phyloP scores from a whole-genome alignment of 2,113 vertebrate genomes.

The Cyprinus carpio region DNA sequence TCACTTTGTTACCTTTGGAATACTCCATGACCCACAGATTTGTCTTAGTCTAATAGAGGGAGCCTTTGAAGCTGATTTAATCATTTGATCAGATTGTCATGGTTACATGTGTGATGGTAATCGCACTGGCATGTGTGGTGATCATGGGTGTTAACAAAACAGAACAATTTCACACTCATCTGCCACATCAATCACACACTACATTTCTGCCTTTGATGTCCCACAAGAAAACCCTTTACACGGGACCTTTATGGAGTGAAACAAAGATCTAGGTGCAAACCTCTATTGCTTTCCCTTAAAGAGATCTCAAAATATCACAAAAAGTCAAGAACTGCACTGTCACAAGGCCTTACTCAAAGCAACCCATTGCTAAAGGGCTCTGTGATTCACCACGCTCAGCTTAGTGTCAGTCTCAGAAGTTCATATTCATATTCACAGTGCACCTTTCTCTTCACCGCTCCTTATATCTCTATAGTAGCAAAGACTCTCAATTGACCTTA shows the following conservation, averaged over 20 bases:
- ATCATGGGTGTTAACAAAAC: conserved; percentile 34
- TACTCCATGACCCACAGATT: conserved; percentile 16
- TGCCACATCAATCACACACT: conserved; percentile 41
- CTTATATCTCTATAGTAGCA: background rate
- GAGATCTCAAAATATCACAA: conserved; percentile 1
- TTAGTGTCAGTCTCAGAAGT: background rate
- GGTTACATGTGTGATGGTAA: conserved; percentile 50
- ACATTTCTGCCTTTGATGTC: conserved; percentile 42
- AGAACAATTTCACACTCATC: conserved; percentile 55
- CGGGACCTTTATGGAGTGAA: background rate
- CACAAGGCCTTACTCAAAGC: background rate
- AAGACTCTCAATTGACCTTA: background rate
- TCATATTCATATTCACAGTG: background rate
- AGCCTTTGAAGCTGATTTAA: conserved; percentile 46
- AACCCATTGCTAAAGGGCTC: background rate
- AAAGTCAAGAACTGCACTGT: background rate
- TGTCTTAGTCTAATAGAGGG: conserved; percentile 10
- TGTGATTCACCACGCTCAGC: background rate
- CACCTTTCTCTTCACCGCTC: background rate
- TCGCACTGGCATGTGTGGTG: conserved; percentile 42
- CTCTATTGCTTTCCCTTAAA: background rate
- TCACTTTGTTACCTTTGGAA: conserved; percentile 11
- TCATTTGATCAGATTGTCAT: conserved; percentile 48
- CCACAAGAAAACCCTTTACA: conserved; percentile 26
- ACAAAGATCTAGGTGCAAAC: background rate